These are phyloP conservation scores for Lethocerus indicus DNA, from an alignment of 1,140 invertebrate genomes.

Conservation along the genomic window DNA sequence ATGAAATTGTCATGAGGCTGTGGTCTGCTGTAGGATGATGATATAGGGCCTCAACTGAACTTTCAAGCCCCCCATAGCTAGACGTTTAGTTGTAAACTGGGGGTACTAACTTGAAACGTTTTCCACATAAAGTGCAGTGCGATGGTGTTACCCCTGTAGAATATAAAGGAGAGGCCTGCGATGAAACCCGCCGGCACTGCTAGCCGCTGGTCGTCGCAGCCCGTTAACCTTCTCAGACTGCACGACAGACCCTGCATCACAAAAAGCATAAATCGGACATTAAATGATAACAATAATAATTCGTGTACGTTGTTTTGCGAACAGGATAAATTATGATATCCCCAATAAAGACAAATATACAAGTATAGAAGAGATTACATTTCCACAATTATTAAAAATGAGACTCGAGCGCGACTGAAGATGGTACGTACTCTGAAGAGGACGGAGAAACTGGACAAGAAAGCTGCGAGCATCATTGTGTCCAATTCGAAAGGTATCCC, in stretches of 20 bases:
- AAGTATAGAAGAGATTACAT: neutral
- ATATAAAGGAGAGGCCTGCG: conserved; percentile 38
- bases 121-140: conserved; percentile 57
- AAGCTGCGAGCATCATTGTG: conserved; percentile 38
- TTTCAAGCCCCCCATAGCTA: too few species aligned
- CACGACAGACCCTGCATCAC: conserved; percentile 39
- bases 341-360: neutral
- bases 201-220: conserved; percentile 35
- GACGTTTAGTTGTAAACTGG: conserved; percentile 1
- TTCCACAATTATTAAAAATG: neutral
- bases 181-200: conserved; percentile 44
- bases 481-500: conserved; percentile 32
- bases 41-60: too few species aligned
- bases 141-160: conserved; percentile 47
- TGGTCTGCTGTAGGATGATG: too few species aligned
- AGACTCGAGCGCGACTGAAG: neutral
- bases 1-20: too few species aligned
- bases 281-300: too few species aligned
- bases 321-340: too few species aligned
- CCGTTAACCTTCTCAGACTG: conserved; percentile 31
- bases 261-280: conserved; percentile 9
- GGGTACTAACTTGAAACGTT: conserved; percentile 35
- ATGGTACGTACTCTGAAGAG: conserved; percentile 36
- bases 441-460: conserved; percentile 41
- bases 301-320: too few species aligned